Conservation (phyloP, 2,797 vertebrate genomes). For the Moxostoma hubbsi region DNA sequence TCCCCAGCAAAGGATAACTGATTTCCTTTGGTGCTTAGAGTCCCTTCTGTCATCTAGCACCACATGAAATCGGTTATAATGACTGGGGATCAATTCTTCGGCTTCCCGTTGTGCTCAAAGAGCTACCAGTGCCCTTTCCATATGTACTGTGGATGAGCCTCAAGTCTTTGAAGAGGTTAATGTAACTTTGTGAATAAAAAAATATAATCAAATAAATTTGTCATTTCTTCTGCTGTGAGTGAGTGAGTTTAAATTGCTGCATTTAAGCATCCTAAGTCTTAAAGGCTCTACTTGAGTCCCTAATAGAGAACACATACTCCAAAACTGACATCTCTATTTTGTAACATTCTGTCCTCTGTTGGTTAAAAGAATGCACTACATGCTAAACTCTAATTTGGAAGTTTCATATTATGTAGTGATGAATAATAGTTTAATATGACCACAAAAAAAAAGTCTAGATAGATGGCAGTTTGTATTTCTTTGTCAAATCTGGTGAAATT, state of each 20-base stretch:
- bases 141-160: not conserved
- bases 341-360: slow-evolving; percentile 39
- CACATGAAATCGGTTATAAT: slow-evolving; percentile 99
- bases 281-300: not conserved
- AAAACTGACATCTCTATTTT: not conserved
- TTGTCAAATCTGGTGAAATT: too few species aligned
- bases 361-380: slow-evolving; percentile 4
- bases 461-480: too few species aligned
- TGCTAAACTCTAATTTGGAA: not conserved
- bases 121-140: not conserved
- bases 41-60: slow-evolving; percentile 93
- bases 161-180: not conserved
- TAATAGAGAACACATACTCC: not conserved
- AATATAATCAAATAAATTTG: too few species aligned
- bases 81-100: slow-evolving; percentile 84
- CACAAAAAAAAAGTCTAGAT: too few species aligned
- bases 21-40: slow-evolving; percentile 99
- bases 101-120: not conserved
- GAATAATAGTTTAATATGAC: too few species aligned
- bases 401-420: not conserved
- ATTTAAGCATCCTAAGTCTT: too few species aligned
- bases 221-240: not conserved
- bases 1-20: slow-evolving; percentile 96
- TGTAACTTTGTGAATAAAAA: not conserved
- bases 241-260: not conserved